phyloP scores from a whole-genome alignment of 2,797 vertebrate species.

The Eulemur coronatus region DNA sequence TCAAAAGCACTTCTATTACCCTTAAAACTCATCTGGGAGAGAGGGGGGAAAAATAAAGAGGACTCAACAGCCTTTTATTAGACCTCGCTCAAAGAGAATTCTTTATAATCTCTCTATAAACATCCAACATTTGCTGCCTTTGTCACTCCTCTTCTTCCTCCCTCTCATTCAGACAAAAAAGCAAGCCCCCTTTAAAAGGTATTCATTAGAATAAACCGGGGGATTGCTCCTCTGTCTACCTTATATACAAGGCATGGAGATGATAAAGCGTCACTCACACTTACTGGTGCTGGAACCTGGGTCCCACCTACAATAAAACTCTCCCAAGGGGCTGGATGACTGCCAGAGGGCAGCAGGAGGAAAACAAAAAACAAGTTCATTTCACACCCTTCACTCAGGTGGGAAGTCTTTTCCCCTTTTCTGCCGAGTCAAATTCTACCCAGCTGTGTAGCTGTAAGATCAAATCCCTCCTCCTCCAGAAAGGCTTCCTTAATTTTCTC shows the following conservation, averaged over 20 bases:
- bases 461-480: not conserved
- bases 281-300: not conserved
- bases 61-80: not conserved
- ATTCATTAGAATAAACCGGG: not conserved
- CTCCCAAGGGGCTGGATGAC: not conserved
- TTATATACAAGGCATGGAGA: not conserved
- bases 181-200: not conserved
- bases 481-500: not conserved
- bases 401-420: not conserved
- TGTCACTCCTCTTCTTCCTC: not conserved
- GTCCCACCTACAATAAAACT: not conserved
- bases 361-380: not conserved
- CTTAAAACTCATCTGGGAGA: not conserved
- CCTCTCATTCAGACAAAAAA: not conserved
- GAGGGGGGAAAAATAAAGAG: not conserved
- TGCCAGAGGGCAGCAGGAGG: not conserved
- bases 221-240: not conserved
- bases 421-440: not conserved
- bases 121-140: not conserved
- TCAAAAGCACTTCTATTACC: not conserved
- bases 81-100: not conserved
- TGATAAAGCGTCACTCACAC: not conserved
- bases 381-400: not conserved
- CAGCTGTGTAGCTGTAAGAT: not conserved
- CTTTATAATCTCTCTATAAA: not conserved